phyloP scores from a whole-genome alignment of 2,797 vertebrate genomes.

The Acanthornis magna region DNA sequence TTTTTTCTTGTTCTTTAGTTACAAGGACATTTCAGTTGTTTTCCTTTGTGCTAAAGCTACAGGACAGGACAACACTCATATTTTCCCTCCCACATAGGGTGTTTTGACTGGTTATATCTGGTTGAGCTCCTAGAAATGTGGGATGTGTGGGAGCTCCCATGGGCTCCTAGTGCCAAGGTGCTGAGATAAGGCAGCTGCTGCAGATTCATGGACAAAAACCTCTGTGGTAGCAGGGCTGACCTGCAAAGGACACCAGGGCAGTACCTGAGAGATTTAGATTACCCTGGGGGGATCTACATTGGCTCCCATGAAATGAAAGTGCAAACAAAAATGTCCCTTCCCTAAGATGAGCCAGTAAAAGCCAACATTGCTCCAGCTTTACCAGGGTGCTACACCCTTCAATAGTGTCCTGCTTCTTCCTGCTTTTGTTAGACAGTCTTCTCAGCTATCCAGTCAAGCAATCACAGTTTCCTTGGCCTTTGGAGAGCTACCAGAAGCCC shows the following conservation, averaged over 20 bases:
- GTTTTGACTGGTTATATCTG: slow-evolving; percentile 13
- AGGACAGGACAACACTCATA: neutral
- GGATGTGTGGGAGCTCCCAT: neutral
- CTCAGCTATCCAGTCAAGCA: neutral
- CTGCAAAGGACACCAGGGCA: accelerated
- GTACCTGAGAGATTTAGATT: neutral
- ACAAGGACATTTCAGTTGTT: slow-evolving; percentile 31
- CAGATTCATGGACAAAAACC: neutral
- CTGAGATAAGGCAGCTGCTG: neutral
- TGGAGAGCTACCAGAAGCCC: neutral
- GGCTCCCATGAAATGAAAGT: neutral
- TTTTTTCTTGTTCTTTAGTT: neutral
- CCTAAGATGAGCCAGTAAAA: neutral
- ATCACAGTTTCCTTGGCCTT: neutral
- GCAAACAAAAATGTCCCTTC: neutral
- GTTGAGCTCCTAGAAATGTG: neutral
- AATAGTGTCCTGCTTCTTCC: neutral
- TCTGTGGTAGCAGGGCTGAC: neutral
- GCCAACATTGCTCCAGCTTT: neutral
- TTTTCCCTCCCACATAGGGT: neutral
- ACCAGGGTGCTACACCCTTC: neutral
- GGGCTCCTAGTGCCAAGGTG: neutral
- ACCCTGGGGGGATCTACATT: accelerated
- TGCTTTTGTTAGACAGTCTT: neutral
- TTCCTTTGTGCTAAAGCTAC: slow-evolving; percentile 5